Evolutionary conservation across 2,888 invertebrate species (phyloP), one percentile per base, ranked within the genome.

Genomic region (Temnothorax rugatulus): DNA sequence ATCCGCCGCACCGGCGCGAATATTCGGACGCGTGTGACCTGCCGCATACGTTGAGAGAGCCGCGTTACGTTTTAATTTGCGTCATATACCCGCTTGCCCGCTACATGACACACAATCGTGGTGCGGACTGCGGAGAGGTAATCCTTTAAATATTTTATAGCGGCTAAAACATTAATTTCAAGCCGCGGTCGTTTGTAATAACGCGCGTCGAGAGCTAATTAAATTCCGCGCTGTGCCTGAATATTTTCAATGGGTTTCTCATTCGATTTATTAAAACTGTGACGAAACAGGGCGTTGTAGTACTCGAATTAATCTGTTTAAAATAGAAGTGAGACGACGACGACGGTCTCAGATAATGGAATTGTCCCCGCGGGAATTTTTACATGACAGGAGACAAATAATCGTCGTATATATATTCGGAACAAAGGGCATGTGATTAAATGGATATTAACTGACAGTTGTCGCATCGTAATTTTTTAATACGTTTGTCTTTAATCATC

Each of bases 91-190:
- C 25, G 25, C 13, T 38, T 34, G 44, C 18, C 47, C n/a, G 54
- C 29, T 59, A 34, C 38, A 18, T 9, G 34, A 59, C 47, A 41
- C 34, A 47, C 34, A 47, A 18, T 34, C 38, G 18, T 21, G 57
- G 15, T 7, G 21, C 8, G 59, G 21, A 47, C 11, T 7, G 21
- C 8, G 59, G 21, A 47, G 73, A 29, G 29, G 34, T 81, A 50
- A 81, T 81, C 59, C 44, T 47, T 81, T 81, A 81, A 71, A 59
- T 77, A 77, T 77, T 77, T 57, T 38, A 44, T 44, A 77, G 68
- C 44, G 29, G 29, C 7, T 57, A 59, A 61, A 81, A 71, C 50
- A 81, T 81, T 79, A 71, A 69, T 71, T 71, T 47, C 54, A 41
- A 47, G 18, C 79, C 15, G 47, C 47, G 38, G 59, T 11, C 44